Base-by-base conservation (phyloP, 2,113 vertebrate species). In the Morone chrysops region DNA sequence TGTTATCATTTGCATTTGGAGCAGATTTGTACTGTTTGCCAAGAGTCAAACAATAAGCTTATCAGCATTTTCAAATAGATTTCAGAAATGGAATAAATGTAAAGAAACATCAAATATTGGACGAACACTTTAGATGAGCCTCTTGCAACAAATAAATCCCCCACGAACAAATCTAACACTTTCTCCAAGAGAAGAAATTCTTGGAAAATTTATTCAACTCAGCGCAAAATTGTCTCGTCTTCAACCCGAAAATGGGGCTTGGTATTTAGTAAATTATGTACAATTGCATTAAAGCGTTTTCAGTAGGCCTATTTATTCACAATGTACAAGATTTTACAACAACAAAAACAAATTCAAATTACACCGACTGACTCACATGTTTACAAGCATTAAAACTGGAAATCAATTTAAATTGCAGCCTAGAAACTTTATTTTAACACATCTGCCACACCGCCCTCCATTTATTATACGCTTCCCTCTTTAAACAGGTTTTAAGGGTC, bases 241-340 rank as follows among this genome's bases (percentile, higher is more conserved):
- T 70, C 92, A 91, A 93, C 88, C 91, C 94, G 93, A 95, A 96
- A 95, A 82, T 69, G 87, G 94, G 40, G 36, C 63, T 76, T 43
- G 17, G 25, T 68, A 50, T 96, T 96, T 94, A 93, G 93, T 96
- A 95, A 96, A 96, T 95, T 97, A 97, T 98, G 75, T 97, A 97
- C 92, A 94, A 91, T 95, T 95, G 87, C 93, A 87, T 92, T 88
- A 84, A 94, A 93, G 89, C 93, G 81, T 83, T 88, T 93, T 81
- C 88, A 90, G 93, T 96, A 90, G 90, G 89, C 90, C 96, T 96
- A 96, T 96, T 93, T 95, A 95, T 96, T 96, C 96, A 98, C 97
- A 96, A 96, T 97, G 95, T 97, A 98, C 97, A 98, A 92, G 96
- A 96, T 47, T 96, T 96, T 93, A 94, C 93, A 93, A 96, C 94